Conservation (phyloP, 1,140 invertebrate genomes). For the Saccostrea echinata region DNA sequence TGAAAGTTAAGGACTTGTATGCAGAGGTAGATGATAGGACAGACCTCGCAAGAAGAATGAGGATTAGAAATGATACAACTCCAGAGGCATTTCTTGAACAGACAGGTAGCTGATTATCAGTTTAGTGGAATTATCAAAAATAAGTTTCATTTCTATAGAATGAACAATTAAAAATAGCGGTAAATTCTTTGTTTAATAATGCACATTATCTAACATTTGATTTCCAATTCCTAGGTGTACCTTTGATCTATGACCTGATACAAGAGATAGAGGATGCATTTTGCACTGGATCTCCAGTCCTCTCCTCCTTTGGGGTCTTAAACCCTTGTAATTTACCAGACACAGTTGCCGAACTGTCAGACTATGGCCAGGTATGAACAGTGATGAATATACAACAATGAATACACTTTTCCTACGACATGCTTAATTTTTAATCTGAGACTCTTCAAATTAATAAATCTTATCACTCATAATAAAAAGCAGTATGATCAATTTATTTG, state of each 20-base stretch:
- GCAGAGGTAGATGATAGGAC: neutral
- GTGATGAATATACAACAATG: no score
- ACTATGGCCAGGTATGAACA: slow-evolving; percentile 2
- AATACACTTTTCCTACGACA: no score
- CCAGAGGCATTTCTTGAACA: slow-evolving; percentile 5
- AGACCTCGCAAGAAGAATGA: neutral
- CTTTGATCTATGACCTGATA: neutral
- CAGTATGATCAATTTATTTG: no score
- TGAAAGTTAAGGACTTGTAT: slow-evolving; percentile 13
- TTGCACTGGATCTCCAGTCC: slow-evolving; percentile 34
- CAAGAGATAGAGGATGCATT: slow-evolving; percentile 48
- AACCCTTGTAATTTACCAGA: slow-evolving; percentile 43
- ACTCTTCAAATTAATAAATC: no score
- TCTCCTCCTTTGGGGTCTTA: slow-evolving; percentile 51
- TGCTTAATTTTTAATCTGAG: no score
- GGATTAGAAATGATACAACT: neutral
- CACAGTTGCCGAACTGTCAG: slow-evolving; percentile 14
- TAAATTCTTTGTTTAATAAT: neutral
- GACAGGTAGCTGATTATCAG: neutral
- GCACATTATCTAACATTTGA: neutral
- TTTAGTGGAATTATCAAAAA: no score
- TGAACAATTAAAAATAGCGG: neutral
- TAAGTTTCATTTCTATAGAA: neutral
- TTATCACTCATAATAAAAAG: no score
- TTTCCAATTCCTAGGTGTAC: neutral